phyloP scores from a whole-genome alignment of 2,797 vertebrate genomes.

The Pangasius macronema region DNA sequence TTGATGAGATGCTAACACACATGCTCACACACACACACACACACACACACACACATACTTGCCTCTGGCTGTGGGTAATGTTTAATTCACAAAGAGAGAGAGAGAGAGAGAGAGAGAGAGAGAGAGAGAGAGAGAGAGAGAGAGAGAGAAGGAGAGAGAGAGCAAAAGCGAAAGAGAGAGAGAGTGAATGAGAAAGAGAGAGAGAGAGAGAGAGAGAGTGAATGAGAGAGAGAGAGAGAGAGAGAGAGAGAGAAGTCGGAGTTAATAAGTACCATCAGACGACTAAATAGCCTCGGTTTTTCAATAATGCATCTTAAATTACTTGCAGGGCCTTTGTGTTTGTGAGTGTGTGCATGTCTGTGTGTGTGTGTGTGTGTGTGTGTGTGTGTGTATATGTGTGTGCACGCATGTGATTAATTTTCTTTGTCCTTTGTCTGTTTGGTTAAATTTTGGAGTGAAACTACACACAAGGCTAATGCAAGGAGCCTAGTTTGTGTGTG shows the following conservation, averaged over 20 bases:
- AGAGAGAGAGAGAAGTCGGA: background rate
- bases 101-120: conserved; percentile 6
- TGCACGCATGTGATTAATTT: background rate
- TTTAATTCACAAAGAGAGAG: conserved; percentile 38
- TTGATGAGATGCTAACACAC: conserved; percentile 25
- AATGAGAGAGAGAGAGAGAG: conserved; percentile 11
- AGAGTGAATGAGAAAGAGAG: conserved; percentile 1
- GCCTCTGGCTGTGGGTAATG: conserved; percentile 26
- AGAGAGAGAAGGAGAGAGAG: conserved; percentile 21
- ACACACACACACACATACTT: conserved; percentile 2
- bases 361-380: background rate
- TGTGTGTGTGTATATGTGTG: background rate
- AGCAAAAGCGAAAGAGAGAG: background rate
- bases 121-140: conserved; percentile 3
- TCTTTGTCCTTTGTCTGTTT: background rate
- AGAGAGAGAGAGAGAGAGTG: background rate
- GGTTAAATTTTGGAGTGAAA: background rate
- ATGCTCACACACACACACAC: background rate
- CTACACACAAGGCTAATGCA: background rate
- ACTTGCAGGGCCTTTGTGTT: background rate
- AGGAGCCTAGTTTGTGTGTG: background rate
- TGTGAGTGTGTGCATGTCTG: background rate
- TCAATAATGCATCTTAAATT: conserved; percentile 30
- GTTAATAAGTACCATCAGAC: conserved; percentile 34
- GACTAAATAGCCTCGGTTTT: conserved; percentile 28